Conservation (phyloP, 2,888 invertebrate genomes). For the Caenorhabditis becei region DNA sequence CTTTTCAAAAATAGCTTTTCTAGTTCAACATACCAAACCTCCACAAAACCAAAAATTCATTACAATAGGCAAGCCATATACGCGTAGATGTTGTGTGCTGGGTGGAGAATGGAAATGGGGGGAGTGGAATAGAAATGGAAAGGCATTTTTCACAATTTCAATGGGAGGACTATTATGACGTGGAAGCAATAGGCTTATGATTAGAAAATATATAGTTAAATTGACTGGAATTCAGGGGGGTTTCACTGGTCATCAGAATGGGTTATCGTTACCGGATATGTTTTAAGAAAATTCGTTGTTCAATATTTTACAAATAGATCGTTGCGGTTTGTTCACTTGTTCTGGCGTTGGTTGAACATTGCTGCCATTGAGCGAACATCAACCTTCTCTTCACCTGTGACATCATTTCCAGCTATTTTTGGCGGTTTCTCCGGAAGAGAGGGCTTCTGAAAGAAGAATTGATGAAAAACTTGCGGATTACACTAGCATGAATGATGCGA, state of each 20-base stretch:
- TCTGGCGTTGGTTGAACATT: conserved; percentile 48
- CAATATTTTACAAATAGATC: conserved; percentile 5
- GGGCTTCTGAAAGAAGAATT: conserved; percentile 40
- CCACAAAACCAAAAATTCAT: conserved; percentile 1
- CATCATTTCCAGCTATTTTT: conserved; percentile 4
- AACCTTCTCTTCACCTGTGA: conserved; percentile 31
- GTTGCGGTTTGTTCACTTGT: conserved; percentile 12
- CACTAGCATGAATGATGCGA: conserved; percentile 4
- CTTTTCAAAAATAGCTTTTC: too few species aligned
- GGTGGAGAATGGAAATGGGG: too few species aligned
- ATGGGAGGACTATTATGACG: not conserved
- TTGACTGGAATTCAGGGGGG: not conserved
- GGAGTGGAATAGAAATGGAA: not conserved
- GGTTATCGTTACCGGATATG: not conserved
- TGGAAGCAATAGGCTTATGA: not conserved
- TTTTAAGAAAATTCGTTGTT: not conserved
- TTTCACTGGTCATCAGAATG: conserved; percentile 10
- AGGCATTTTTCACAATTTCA: not conserved
- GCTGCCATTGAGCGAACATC: conserved; percentile 57
- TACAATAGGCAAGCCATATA: conserved; percentile 3
- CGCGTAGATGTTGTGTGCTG: not conserved
- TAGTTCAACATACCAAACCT: not conserved
- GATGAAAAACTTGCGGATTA: not conserved
- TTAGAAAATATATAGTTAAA: not conserved
- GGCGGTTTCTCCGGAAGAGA: conserved; percentile 56